phyloP scores from a whole-genome alignment of 2,113 vertebrate genomes.

The Chamaetylas fuelleborni region DNA sequence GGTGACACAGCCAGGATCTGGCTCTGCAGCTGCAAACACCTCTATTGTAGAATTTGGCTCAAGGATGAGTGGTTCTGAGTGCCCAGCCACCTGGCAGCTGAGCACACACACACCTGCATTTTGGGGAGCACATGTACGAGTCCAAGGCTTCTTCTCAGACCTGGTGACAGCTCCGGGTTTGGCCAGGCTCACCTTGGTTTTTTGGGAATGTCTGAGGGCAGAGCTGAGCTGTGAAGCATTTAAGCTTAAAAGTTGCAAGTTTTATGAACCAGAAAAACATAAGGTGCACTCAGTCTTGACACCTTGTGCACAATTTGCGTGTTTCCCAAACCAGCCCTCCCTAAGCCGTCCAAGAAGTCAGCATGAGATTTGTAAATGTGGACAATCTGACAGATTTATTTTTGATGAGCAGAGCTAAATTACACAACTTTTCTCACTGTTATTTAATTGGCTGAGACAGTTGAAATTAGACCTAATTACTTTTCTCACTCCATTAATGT shows the following conservation, averaged over 20 bases:
- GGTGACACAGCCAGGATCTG: background rate
- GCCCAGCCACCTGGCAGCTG: background rate
- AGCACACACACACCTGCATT: background rate
- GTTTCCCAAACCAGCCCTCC: background rate
- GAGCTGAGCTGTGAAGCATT: background rate
- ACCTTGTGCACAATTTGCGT: background rate
- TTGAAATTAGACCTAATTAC: conserved; percentile 60
- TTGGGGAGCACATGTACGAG: background rate
- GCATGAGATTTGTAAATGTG: background rate
- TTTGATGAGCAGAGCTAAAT: conserved; percentile 10
- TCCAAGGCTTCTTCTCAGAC: background rate
- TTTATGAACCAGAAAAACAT: background rate
- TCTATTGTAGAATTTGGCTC: background rate
- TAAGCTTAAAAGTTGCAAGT: background rate
- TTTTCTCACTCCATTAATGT: conserved; percentile 18
- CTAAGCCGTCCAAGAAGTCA: background rate
- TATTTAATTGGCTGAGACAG: conserved; percentile 5
- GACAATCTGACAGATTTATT: background rate
- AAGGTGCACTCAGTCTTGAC: background rate
- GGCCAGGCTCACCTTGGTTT: background rate
- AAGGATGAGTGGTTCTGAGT: background rate
- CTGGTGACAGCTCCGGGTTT: background rate
- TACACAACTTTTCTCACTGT: background rate
- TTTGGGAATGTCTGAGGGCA: background rate
- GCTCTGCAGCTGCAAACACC: background rate